Percentiles rank a stretch among this genome's conserved stretches.
Evolutionary conservation across 92 coral and sea anemone species (phyloP).

Genomic region (Metridium senile): DNA sequence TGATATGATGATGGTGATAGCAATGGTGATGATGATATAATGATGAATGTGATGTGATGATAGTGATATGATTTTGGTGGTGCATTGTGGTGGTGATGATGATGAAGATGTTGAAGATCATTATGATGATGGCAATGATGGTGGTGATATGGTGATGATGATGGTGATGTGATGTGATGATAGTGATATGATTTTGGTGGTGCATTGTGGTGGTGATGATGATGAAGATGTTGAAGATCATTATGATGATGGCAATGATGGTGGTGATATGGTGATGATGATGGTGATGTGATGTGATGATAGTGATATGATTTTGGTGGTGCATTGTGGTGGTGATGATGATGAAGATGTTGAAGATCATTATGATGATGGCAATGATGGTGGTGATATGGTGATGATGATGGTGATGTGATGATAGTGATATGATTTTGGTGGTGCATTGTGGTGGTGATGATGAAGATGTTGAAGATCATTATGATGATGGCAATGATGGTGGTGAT

Average conservation of each 20-base stretch:
- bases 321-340: neutral
- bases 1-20: neutral
- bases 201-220: neutral
- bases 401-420: neutral
- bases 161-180: no score
- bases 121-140: no score
- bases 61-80: neutral
- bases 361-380: neutral
- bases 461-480: neutral
- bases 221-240: neutral
- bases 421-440: neutral
- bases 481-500: neutral
- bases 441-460: neutral
- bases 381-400: neutral
- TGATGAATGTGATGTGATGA: neutral
- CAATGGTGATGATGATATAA: neutral
- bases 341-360: neutral
- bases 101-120: neutral
- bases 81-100: neutral
- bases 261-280: neutral
- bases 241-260: neutral
- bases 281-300: neutral
- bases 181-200: no score
- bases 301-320: no score
- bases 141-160: neutral